Evolutionary conservation across 2,888 invertebrate species (phyloP).

Genomic region (Linyphia triangularis): DNA sequence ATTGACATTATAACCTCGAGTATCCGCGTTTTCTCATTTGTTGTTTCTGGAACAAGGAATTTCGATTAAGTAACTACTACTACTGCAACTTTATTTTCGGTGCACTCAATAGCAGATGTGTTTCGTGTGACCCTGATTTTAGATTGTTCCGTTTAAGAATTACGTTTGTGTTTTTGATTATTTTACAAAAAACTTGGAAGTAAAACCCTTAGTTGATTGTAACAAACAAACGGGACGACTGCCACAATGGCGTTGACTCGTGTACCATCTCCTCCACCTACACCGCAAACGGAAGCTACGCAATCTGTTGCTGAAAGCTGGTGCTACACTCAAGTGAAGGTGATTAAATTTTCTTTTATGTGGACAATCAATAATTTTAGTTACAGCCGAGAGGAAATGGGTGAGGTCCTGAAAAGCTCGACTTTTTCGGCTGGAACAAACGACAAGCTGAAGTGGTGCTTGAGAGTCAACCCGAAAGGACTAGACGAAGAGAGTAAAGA

Average conservation of each 20-base stretch:
- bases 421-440: slow-evolving; percentile 99
- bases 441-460: slow-evolving; percentile 99
- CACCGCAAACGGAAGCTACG: slow-evolving; percentile 87
- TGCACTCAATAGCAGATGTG: slow-evolving; percentile 54
- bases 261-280: slow-evolving; percentile 93
- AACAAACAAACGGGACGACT: slow-evolving; percentile 31
- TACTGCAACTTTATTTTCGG: slow-evolving; percentile 67
- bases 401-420: slow-evolving; percentile 99
- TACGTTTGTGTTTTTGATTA: not conserved
- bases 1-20: slow-evolving; percentile 74
- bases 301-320: slow-evolving; percentile 99
- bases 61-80: slow-evolving; percentile 70
- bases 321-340: slow-evolving; percentile 99
- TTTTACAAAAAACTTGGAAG: not conserved
- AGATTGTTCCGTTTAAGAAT: slow-evolving; percentile 35
- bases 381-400: slow-evolving; percentile 99
- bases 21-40: slow-evolving; percentile 74
- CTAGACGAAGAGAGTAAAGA: slow-evolving; percentile 99
- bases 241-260: slow-evolving; percentile 92
- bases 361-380: slow-evolving; percentile 99
- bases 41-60: slow-evolving; percentile 74
- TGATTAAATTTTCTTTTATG: slow-evolving; percentile 99
- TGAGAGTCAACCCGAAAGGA: slow-evolving; percentile 99
- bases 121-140: slow-evolving; percentile 62
- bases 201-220: not conserved